Evolutionary conservation across 2,888 invertebrate genomes (phyloP), one percentile per base, ranked within the genome.

Genomic region (Agrochola circellaris): DNA sequence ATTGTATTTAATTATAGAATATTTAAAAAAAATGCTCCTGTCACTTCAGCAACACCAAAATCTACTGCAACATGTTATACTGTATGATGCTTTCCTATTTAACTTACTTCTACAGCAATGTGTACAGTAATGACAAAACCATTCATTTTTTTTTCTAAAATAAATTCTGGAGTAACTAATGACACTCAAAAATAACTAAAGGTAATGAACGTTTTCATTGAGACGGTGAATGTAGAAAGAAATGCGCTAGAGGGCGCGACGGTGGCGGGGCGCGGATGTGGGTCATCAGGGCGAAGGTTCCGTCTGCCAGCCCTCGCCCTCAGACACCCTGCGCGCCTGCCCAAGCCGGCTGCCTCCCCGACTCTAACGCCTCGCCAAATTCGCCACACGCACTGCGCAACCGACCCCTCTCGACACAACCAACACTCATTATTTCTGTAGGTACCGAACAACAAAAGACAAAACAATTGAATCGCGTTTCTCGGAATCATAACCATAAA

Each of bases 241-340:
- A 73, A 66, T 82, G 77, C 72, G 82, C 62, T 71, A 84, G 83
- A 75, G 83, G 87, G 89, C 77, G 83, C 87, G 89, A 89, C 64
- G 79, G 48, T 83, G 75, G 86, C 85, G 90, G 88, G 88, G 92
- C 86, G 88, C 86, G 89, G 89, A 94, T 94, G 90, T 95, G 92
- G 95, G 95, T 95, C 92, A 95, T 93, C 93, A 93, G 94, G 92
- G 90, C 93, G 93, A 94, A 94, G 93, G 94, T 93, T 93, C 90
- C 90, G 88, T 87, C 88, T 89, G 89, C 79, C 91, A 90, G 84
- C 92, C 91, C 91, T 90, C 91, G 90, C 90, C 90, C 92, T 90
- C 85, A 73, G 77, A 45, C 87, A 79, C 87, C 85, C 86, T 82
- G 66, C 86, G 82, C 85, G 69, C 79, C 81, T 65, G 60, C 77